These are phyloP conservation scores for Ips nitidus DNA, from an alignment of 1,140 invertebrate species.

Conservation along the genomic window DNA sequence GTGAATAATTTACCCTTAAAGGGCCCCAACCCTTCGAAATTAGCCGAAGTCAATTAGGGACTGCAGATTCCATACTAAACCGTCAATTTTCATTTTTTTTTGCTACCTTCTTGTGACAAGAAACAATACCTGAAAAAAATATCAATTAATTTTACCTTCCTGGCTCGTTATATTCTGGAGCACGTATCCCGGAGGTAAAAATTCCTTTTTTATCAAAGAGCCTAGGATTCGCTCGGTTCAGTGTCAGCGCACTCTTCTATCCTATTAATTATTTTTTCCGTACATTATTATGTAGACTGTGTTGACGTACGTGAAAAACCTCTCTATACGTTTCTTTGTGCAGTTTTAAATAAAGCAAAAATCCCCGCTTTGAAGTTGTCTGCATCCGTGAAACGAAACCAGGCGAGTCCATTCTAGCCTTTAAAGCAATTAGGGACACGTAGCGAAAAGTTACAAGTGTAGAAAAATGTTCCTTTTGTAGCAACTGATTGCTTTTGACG, in stretches of 20 bases:
- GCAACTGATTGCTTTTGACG: neutral
- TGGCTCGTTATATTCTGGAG: constrained; percentile 6
- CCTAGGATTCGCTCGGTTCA: constrained; percentile 20
- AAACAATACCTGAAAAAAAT: constrained; percentile 3
- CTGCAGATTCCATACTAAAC: neutral
- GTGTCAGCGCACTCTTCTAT: constrained; percentile 18
- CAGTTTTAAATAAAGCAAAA: constrained; percentile 12
- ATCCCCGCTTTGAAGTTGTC: constrained; percentile 1
- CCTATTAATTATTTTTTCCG: constrained; percentile 26
- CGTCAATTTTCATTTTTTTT: neutral
- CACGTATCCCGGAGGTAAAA: constrained; percentile 21
- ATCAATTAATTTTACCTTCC: constrained; percentile 8
- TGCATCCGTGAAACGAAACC: neutral
- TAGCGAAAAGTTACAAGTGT: neutral
- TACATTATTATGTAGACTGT: constrained; percentile 25
- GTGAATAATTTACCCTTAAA: constrained; percentile 18
- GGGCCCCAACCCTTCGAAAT: constrained; percentile 1
- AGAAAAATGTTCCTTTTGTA: neutral
- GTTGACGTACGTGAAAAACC: constrained; percentile 7
- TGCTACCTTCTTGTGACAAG: neutral
- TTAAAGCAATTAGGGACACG: neutral
- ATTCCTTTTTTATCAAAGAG: constrained; percentile 19
- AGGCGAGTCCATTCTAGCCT: neutral
- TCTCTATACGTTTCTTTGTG: constrained; percentile 15
- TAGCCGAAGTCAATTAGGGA: constrained; percentile 8